Conservation (phyloP, 2,113 vertebrate species). For the Steatornis caripensis region DNA sequence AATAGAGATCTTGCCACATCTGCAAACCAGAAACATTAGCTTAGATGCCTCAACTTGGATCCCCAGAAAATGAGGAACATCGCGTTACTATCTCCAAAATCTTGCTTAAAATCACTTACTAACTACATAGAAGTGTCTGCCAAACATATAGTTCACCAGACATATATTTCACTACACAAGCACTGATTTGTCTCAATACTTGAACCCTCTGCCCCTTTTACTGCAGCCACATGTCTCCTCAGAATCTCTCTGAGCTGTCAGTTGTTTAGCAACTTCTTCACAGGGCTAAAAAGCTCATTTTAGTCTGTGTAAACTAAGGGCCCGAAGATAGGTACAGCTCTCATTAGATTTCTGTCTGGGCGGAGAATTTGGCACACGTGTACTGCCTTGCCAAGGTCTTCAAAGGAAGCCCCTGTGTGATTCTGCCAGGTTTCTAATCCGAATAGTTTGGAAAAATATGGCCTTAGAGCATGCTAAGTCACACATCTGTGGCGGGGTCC, state of each 20-base stretch:
- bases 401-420: not conserved
- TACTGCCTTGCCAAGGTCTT: not conserved
- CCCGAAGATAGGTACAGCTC: not conserved
- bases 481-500: not conserved
- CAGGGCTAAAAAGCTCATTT: not conserved
- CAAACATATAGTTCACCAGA: not conserved
- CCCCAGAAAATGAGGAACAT: not conserved
- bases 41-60: not conserved
- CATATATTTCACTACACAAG: not conserved
- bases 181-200: not conserved
- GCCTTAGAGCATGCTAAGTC: not conserved
- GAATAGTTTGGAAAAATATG: not conserved
- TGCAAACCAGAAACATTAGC: conserved; percentile 26
- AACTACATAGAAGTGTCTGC: not conserved
- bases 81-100: not conserved
- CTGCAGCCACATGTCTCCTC: not conserved
- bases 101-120: not conserved
- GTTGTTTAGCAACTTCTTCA: not conserved
- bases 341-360: not conserved
- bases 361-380: not conserved
- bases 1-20: not conserved
- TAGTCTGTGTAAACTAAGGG: not conserved
- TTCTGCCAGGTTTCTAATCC: not conserved
- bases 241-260: not conserved
- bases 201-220: not conserved